Evolutionary conservation across 1,140 invertebrate species (phyloP).

Genomic region (Cardiocondyla obscurior): DNA sequence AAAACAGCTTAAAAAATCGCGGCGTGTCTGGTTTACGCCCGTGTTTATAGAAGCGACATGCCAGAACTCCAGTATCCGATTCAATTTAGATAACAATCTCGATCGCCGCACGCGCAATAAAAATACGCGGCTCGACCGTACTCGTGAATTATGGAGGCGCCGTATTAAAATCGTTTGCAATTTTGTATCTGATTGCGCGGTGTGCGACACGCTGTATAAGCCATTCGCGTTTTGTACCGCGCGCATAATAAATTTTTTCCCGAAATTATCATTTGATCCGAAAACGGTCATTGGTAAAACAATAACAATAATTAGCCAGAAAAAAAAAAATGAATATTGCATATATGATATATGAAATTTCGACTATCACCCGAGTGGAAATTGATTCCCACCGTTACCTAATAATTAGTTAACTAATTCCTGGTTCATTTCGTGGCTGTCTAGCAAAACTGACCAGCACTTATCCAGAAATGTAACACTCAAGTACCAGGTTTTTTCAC

Average conservation of each 20-base stretch:
- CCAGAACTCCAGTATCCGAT: constrained; percentile 70
- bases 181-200: constrained; percentile 58
- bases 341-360: background rate
- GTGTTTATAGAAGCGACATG: constrained; percentile 74
- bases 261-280: constrained; percentile 15
- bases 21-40: constrained; percentile 62
- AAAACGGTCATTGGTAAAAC: constrained; percentile 20
- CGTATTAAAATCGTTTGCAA: constrained; percentile 65
- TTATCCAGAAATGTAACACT: too few species aligned
- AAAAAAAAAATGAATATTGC: constrained; percentile 18
- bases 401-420: too few species aligned
- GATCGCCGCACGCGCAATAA: constrained; percentile 74
- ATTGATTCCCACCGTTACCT: too few species aligned
- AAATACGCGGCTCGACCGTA: constrained; percentile 73
- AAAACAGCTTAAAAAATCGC: constrained; percentile 77
- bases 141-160: constrained; percentile 69
- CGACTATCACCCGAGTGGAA: too few species aligned
- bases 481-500: too few species aligned
- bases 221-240: constrained; percentile 30
- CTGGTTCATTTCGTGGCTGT: too few species aligned
- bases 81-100: constrained; percentile 81
- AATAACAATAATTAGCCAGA: constrained; percentile 10
- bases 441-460: too few species aligned
- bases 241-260: constrained; percentile 53
- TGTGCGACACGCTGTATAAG: constrained; percentile 33